These are phyloP conservation scores for Myotis myotis DNA, from an alignment of 2,797 vertebrate species.

Conservation along the genomic window DNA sequence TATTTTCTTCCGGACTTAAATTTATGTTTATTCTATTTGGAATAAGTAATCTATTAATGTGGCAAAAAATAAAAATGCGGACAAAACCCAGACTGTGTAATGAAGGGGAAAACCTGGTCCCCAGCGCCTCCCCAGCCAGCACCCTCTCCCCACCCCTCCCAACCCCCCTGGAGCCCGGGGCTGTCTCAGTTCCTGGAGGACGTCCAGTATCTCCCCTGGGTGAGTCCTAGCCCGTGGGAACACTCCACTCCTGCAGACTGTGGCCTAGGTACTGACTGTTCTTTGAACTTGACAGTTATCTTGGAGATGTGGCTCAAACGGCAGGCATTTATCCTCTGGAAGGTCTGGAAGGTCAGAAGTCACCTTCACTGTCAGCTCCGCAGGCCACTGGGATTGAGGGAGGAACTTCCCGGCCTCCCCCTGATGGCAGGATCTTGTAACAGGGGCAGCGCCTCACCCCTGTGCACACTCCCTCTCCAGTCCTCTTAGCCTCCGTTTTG, in stretches of 20 bases:
- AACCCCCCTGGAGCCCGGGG: not conserved
- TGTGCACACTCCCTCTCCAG: not conserved
- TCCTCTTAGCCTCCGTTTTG: not conserved
- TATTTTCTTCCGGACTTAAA: not conserved
- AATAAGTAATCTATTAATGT: not conserved
- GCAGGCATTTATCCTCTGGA: not conserved
- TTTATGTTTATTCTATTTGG: not conserved
- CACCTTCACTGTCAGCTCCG: not conserved
- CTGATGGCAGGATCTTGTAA: not conserved
- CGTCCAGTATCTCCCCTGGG: accelerated
- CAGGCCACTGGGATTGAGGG: not conserved
- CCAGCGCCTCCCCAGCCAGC: not conserved
- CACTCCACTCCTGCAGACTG: accelerated
- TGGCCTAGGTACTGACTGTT: not conserved
- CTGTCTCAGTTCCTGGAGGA: not conserved
- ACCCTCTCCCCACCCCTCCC: accelerated
- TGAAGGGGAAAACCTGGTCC: not conserved
- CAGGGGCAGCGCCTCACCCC: accelerated
- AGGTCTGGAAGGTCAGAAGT: not conserved
- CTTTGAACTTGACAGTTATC: not conserved
- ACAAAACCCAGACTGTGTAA: not conserved
- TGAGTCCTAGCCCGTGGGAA: not conserved
- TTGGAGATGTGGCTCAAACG: not conserved
- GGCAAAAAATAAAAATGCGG: not conserved
- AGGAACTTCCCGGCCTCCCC: not conserved